These are phyloP conservation scores for Aspiorhynchus laticeps DNA, from an alignment of 2,113 vertebrate species.

Conservation along the genomic window DNA sequence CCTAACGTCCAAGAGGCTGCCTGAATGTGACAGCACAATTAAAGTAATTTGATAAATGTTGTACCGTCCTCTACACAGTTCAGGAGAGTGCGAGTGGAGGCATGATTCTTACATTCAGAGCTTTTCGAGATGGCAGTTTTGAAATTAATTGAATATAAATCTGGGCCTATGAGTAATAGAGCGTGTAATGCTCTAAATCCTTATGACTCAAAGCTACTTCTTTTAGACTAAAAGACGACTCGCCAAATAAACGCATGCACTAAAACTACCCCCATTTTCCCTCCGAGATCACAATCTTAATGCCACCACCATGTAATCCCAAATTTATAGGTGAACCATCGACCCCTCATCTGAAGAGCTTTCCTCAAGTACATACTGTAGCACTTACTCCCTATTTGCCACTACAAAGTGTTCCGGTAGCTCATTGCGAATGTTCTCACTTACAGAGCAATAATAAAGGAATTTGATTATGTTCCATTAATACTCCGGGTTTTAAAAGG, in stretches of 20 bases:
- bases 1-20: slow-evolving; percentile 24
- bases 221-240: slow-evolving; percentile 40
- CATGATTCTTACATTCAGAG: slow-evolving; percentile 31
- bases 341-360: background rate
- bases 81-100: background rate
- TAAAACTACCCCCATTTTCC: slow-evolving; percentile 17
- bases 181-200: slow-evolving; percentile 41
- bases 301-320: background rate
- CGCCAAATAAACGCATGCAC: slow-evolving; percentile 5
- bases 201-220: no score
- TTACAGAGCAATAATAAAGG: slow-evolving; percentile 28
- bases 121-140: slow-evolving; percentile 25
- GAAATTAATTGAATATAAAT: slow-evolving; percentile 54
- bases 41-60: slow-evolving; percentile 39
- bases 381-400: background rate
- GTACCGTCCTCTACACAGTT: background rate
- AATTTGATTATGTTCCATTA: slow-evolving; percentile 59
- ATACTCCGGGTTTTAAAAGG: slow-evolving; percentile 67
- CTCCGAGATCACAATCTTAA: slow-evolving; percentile 4
- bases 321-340: background rate
- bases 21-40: slow-evolving; percentile 34
- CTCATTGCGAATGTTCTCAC: background rate
- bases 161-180: slow-evolving; percentile 43
- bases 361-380: background rate
- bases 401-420: background rate